Base-by-base conservation (phyloP, 2,888 invertebrate species). In the Leptinotarsa haldemani region DNA sequence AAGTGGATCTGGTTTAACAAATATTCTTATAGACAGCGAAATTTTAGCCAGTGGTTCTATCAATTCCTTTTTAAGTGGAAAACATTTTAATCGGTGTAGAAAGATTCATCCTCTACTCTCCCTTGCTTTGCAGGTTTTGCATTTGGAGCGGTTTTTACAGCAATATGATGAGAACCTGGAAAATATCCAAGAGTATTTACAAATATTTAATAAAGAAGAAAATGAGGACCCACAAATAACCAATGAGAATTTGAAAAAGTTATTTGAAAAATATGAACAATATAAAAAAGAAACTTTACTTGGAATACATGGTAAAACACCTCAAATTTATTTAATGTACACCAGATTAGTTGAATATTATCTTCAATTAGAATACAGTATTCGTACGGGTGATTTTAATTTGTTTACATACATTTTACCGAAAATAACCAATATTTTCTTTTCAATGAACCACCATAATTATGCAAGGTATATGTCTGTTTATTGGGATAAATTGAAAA, bases 41-140 rank as follows among this genome's bases (percentile, higher is more conserved):
- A 47, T 83, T 22, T 52, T 84, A 12, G 83, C 83, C 4, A 78
- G 61, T 48, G 83, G 80, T 53, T 83, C 82, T 13, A 74, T 83
- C 1, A 76, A 69, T 18, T 70, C 77, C 0, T 80, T 82, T 74
- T 47, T 81, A 48, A 70, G 61, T 68, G 83, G 82, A 53, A 82
- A 82, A 74, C 78, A 80, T 64, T 81, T 74, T 61, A 76, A 76
- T 52, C 70, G 75, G 13, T 82, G 81, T 68, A 80, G 20, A 58
- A 64, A 70, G 16, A 65, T 79, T 40, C 79, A 79, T 74, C 71
- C 76, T 61, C 46, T 83, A 70, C 65, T 82, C 12, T 75, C 79
- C 56, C 75, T 81, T 63, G 78, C 76, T 75, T 46, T 83, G 48
- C 76, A 82, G 68, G 79, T 78, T 68, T 79, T 82, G 40, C 81